These are phyloP conservation scores for Neotoxoptera formosana DNA, from an alignment of 1,140 invertebrate species.

Conservation along the genomic window DNA sequence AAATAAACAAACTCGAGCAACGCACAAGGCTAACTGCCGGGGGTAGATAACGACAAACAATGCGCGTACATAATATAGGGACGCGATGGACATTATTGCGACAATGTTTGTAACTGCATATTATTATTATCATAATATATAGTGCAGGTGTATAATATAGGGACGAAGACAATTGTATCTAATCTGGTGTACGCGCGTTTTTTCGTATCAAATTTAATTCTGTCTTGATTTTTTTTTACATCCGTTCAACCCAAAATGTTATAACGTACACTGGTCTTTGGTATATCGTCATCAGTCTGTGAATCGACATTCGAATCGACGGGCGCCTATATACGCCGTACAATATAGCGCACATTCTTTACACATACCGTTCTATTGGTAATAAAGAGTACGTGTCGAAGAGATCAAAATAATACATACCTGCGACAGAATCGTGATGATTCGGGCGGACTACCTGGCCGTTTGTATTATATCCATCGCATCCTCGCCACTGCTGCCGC, in stretches of 20 bases:
- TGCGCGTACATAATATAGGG: not conserved
- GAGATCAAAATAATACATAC: not conserved
- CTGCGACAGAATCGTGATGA: not conserved
- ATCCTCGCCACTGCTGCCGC: not conserved
- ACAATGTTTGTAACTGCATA: not conserved
- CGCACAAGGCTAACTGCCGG: not conserved
- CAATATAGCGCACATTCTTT: too few species aligned
- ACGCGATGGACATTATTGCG: not conserved
- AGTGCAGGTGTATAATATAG: not conserved
- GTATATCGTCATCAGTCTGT: not conserved
- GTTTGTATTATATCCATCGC: constrained; percentile 12
- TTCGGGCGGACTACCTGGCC: not conserved
- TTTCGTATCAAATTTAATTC: not conserved
- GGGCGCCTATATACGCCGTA: not conserved
- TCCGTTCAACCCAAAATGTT: not conserved
- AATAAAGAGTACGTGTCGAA: not conserved
- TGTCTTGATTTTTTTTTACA: not conserved
- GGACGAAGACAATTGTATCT: constrained; percentile 43
- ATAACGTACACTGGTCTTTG: too few species aligned
- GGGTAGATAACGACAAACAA: constrained; percentile 38
- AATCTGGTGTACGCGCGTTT: not conserved
- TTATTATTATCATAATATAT: not conserved
- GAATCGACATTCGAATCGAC: not conserved
- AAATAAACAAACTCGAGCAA: not conserved
- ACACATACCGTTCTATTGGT: not conserved